Percentiles rank a stretch among this genome's conserved stretches.
phyloP scores from a whole-genome alignment of 2,888 invertebrate genomes.

The Periphyllus acericola region DNA sequence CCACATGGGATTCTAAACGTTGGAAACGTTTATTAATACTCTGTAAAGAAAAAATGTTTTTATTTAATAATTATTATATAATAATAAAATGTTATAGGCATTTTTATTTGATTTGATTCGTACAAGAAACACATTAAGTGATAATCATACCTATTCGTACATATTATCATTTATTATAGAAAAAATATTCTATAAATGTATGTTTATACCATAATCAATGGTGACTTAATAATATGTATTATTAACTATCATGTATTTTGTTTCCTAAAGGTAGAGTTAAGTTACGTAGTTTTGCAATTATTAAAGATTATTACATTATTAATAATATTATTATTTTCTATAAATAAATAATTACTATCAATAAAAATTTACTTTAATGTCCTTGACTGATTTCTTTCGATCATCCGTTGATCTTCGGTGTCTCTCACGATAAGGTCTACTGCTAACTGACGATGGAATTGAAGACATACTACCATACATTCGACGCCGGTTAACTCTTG shows the following conservation, averaged over 20 bases:
- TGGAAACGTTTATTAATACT: slow-evolving; percentile 89
- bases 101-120: no score
- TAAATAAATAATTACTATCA: background rate
- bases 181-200: no score
- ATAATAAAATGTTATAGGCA: no score
- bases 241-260: background rate
- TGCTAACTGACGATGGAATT: slow-evolving; percentile 83
- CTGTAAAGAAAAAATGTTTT: slow-evolving; percentile 67
- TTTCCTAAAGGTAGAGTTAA: background rate
- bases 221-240: no score
- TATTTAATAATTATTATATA: background rate
- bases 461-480: slow-evolving; percentile 86
- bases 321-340: background rate
- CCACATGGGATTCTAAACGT: slow-evolving; percentile 88
- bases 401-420: slow-evolving; percentile 75
- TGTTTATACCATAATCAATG: no score
- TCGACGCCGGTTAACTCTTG: slow-evolving; percentile 70
- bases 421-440: slow-evolving; percentile 79
- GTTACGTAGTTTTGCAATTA: background rate
- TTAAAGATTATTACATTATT: background rate
- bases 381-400: slow-evolving; percentile 76
- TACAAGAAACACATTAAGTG: no score
- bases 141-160: no score
- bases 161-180: no score
- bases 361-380: slow-evolving; percentile 72